These are phyloP conservation scores for Herpailurus yagouaroundi DNA, from an alignment of 2,113 vertebrate species.

Conservation along the genomic window DNA sequence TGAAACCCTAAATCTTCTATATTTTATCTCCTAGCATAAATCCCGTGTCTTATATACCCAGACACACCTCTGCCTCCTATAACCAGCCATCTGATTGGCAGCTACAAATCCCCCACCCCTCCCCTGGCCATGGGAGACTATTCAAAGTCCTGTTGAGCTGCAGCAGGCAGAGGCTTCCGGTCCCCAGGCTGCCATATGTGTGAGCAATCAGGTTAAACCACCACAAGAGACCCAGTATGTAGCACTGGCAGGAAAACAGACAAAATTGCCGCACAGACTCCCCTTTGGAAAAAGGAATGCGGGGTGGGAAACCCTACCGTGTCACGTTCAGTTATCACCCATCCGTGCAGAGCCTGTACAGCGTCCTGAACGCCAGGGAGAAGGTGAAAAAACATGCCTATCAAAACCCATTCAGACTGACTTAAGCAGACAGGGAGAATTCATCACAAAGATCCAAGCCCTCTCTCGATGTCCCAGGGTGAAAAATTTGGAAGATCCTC, in stretches of 20 bases:
- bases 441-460: not conserved
- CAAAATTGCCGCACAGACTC: not conserved
- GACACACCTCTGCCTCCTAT: not conserved
- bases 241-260: not conserved
- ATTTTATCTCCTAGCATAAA: not conserved
- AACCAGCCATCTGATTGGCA: not conserved
- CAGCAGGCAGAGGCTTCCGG: not conserved
- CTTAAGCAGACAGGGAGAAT: not conserved
- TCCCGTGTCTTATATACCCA: not conserved
- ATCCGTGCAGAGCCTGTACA: fast-evolving
- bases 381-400: not conserved
- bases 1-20: not conserved
- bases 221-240: not conserved
- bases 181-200: not conserved
- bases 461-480: not conserved
- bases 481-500: not conserved
- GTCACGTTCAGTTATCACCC: not conserved
- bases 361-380: not conserved
- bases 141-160: not conserved
- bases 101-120: no score
- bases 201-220: not conserved
- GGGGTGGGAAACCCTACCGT: fast-evolving
- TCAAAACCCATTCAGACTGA: not conserved
- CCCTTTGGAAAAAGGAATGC: not conserved
- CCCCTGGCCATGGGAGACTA: not conserved